A percentile compares a stretch with the other conserved stretches of the same genome.
phyloP scores from a whole-genome alignment of 2,888 invertebrate species.

The Oligia strigilis region DNA sequence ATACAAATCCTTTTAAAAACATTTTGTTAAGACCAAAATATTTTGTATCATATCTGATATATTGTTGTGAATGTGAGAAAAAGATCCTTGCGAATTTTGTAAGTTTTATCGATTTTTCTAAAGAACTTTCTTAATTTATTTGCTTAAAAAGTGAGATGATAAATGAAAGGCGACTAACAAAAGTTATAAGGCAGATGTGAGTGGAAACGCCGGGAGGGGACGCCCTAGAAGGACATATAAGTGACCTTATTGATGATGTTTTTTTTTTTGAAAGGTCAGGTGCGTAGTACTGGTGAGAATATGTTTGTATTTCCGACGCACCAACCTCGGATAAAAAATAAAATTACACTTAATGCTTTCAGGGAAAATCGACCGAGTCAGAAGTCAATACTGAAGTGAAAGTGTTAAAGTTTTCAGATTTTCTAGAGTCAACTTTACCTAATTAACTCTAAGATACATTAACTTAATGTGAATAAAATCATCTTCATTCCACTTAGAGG shows the following conservation, averaged over 20 bases:
- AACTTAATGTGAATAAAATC: background rate
- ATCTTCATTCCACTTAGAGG: background rate
- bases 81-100: background rate
- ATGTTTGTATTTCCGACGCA: background rate
- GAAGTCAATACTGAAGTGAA: background rate
- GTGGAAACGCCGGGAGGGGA: background rate
- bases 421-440: background rate
- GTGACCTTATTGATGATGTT: background rate
- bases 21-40: slow-evolving; percentile 28
- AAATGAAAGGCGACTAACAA: background rate
- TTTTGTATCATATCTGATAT: slow-evolving; percentile 6
- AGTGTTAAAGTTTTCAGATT: background rate
- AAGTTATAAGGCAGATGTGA: background rate
- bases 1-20: slow-evolving; percentile 30
- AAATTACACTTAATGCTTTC: background rate
- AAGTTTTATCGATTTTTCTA: background rate
- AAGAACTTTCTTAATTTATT: background rate
- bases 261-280: background rate
- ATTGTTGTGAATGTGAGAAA: background rate
- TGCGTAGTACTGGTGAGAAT: background rate
- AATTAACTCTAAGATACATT: background rate
- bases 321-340: background rate
- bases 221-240: background rate
- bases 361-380: background rate
- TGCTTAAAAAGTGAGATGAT: background rate